phyloP scores from a whole-genome alignment of 2,113 vertebrate species.

The Stomatorhinus ivindoensis region DNA sequence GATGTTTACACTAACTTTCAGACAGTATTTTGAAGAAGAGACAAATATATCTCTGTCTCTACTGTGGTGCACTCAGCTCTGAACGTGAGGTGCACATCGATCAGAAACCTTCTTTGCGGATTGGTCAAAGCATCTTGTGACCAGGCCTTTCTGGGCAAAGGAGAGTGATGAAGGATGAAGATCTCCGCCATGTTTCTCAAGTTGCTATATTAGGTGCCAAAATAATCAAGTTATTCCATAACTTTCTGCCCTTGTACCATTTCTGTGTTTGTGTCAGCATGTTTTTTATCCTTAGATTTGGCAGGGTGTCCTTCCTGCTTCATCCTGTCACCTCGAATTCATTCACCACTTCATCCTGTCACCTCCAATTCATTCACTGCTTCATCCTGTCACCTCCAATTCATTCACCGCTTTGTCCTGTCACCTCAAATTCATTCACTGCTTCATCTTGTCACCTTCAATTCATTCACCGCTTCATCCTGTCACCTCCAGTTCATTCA shows the following conservation, averaged over 20 bases:
- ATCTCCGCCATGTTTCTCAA: neutral
- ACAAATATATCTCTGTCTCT: neutral
- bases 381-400: neutral
- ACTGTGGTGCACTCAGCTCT: neutral
- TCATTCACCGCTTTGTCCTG: neutral
- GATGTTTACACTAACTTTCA: neutral
- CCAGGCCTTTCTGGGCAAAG: neutral
- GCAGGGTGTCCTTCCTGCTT: neutral
- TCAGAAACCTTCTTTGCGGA: neutral
- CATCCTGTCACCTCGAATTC: neutral
- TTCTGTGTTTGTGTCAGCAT: neutral
- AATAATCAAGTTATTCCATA: neutral
- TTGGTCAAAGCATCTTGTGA: neutral
- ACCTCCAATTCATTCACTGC: neutral
- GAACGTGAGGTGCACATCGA: neutral
- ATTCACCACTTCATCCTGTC: neutral
- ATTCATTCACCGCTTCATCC: neutral
- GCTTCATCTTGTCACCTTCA: neutral
- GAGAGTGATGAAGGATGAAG: neutral
- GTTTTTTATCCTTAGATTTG: neutral
- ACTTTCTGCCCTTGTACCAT: neutral
- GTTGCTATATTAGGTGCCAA: neutral
- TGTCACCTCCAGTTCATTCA: neutral
- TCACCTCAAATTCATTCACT: neutral
- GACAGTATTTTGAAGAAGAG: neutral